These are phyloP conservation scores for Jacana jacana DNA, from an alignment of 2,113 vertebrate species.

Conservation along the genomic window DNA sequence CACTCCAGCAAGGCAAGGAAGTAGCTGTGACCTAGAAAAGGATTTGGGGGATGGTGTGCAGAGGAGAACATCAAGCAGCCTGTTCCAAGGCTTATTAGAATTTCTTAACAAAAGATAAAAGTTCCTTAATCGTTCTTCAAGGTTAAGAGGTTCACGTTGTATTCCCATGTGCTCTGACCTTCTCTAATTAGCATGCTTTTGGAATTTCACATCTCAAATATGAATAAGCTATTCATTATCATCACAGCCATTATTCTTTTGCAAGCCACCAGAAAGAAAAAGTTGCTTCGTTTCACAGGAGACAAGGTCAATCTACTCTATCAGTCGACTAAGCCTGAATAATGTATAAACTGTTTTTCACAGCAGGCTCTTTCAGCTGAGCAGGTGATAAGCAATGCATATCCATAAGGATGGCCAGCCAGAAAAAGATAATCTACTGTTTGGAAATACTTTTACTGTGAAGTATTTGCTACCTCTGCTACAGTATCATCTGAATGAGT, in stretches of 20 bases:
- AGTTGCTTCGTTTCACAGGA: conserved; percentile 42
- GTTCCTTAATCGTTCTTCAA: conserved; percentile 33
- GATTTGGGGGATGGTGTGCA: not conserved
- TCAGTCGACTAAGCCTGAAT: conserved; percentile 42
- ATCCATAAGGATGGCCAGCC: not conserved
- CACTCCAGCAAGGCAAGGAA: not conserved
- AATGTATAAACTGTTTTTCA: conserved; percentile 49
- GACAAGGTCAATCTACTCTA: conserved; percentile 56
- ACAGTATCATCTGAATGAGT: not conserved
- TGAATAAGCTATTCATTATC: conserved; percentile 60
- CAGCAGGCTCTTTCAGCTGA: not conserved
- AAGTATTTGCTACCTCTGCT: conserved; percentile 23
- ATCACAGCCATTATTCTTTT: conserved; percentile 35
- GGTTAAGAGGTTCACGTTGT: not conserved
- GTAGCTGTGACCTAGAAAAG: not conserved
- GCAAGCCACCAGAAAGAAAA: conserved; percentile 10
- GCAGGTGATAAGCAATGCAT: conserved; percentile 7
- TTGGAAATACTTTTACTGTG: conserved; percentile 41
- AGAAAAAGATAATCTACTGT: conserved; percentile 4
- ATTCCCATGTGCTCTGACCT: conserved; percentile 10
- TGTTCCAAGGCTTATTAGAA: not conserved
- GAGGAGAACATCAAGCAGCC: not conserved
- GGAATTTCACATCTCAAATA: conserved; percentile 46
- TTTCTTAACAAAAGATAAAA: conserved; percentile 49
- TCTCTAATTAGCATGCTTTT: conserved; percentile 36